These are phyloP conservation scores for Melanophora roralis DNA, from an alignment of 2,888 invertebrate species.

Conservation along the genomic window DNA sequence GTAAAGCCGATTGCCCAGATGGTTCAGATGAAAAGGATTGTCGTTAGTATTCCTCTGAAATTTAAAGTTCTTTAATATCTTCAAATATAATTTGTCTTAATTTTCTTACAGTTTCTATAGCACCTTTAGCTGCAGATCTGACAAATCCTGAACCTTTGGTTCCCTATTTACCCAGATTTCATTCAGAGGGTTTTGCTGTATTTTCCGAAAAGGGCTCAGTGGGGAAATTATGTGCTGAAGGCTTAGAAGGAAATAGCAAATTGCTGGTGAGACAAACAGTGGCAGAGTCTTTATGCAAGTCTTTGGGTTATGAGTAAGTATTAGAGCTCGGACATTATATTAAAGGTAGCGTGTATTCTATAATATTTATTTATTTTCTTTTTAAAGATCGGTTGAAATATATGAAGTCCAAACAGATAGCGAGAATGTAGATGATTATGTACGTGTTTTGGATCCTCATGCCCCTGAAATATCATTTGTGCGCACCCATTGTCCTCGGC, in stretches of 20 bases:
- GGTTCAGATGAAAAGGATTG: constrained; percentile 92
- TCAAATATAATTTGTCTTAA: no score
- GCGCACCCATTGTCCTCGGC: constrained; percentile 85
- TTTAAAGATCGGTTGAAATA: constrained; percentile 82
- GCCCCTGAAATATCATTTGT: constrained; percentile 89
- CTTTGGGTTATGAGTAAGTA: constrained; percentile 86
- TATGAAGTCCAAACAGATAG: constrained; percentile 83
- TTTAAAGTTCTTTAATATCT: background rate
- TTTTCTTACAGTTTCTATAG: constrained; percentile 83
- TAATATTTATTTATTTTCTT: background rate
- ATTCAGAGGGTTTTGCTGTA: constrained; percentile 87
- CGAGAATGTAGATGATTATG: constrained; percentile 82
- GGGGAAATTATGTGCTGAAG: constrained; percentile 90
- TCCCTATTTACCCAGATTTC: constrained; percentile 84
- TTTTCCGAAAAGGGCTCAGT: constrained; percentile 89
- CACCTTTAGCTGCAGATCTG: constrained; percentile 83
- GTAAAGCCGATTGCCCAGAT: constrained; percentile 89
- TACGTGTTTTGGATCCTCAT: constrained; percentile 88
- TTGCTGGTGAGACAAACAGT: constrained; percentile 80
- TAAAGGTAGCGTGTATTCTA: no score
- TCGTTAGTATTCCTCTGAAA: constrained; percentile 80
- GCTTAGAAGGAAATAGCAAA: constrained; percentile 82
- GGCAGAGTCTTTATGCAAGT: constrained; percentile 86
- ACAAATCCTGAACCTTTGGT: constrained; percentile 82
- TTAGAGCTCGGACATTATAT: no score